Percentiles rank a stretch among this genome's conserved stretches.
Conservation (phyloP, 2,113 vertebrate species). For the Pollachius pollachius region DNA sequence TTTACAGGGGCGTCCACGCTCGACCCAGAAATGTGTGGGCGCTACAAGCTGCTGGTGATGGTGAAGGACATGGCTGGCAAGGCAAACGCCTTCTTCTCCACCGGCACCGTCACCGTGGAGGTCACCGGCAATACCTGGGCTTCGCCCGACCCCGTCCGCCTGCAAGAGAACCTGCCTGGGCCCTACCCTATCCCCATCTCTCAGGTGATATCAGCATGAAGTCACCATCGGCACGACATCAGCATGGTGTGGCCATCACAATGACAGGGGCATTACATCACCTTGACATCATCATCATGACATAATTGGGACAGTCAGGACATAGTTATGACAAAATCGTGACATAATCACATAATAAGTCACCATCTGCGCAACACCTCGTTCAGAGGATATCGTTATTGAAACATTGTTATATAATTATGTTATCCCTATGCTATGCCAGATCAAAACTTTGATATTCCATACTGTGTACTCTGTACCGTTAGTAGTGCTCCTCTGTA, state of each 20-base stretch:
- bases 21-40: constrained; percentile 68
- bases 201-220: constrained; percentile 62
- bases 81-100: constrained; percentile 72
- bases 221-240: too few species aligned
- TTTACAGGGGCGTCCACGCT: constrained; percentile 68
- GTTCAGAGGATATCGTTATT: too few species aligned
- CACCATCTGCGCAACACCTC: too few species aligned
- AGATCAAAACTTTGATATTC: neutral
- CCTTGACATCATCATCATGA: too few species aligned
- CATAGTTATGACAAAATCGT: too few species aligned
- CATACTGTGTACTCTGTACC: neutral
- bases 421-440: too few species aligned
- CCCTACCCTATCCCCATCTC: constrained; percentile 76
- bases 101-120: constrained; percentile 70
- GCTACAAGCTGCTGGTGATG: constrained; percentile 75
- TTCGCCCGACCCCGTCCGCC: constrained; percentile 68
- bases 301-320: constrained; percentile 30
- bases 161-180: constrained; percentile 76
- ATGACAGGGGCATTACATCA: too few species aligned
- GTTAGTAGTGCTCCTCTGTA: neutral
- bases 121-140: constrained; percentile 76
- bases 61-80: constrained; percentile 80
- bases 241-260: too few species aligned
- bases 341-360: too few species aligned
- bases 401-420: too few species aligned